Conservation (phyloP, 2,113 vertebrate species). For the Physeter macrocephalus region DNA sequence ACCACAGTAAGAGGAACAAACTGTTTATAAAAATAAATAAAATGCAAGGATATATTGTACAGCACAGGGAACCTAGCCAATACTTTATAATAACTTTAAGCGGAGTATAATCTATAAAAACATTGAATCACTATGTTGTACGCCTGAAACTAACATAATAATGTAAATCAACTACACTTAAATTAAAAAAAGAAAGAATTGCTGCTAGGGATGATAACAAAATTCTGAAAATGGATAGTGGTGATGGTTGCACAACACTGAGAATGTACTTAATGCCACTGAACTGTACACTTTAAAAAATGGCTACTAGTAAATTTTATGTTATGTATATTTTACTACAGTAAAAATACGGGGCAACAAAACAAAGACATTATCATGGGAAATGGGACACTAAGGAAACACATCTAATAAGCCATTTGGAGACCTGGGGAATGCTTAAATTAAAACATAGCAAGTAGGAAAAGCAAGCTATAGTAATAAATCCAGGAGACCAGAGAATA, state of each 20-base stretch:
- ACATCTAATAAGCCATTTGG: neutral
- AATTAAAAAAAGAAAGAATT: neutral
- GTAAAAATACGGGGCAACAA: neutral
- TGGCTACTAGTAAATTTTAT: neutral
- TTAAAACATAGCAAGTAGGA: neutral
- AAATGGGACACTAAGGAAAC: neutral
- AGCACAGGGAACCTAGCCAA: neutral
- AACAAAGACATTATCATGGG: neutral
- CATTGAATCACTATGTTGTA: neutral
- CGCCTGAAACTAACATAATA: neutral
- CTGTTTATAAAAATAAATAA: neutral
- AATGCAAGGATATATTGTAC: neutral
- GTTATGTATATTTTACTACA: neutral
- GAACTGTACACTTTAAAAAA: neutral
- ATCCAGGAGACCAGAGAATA: neutral
- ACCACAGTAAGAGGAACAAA: neutral
- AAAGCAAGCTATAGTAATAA: neutral
- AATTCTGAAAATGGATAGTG: neutral
- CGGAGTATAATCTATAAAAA: neutral
- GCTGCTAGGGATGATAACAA: neutral
- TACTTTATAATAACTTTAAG: neutral
- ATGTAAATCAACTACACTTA: neutral
- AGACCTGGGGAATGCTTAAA: neutral
- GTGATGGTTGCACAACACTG: neutral
- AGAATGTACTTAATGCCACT: neutral